Evolutionary conservation across 2,888 invertebrate genomes (phyloP).

Genomic region (Pardosa pseudoannulata): DNA sequence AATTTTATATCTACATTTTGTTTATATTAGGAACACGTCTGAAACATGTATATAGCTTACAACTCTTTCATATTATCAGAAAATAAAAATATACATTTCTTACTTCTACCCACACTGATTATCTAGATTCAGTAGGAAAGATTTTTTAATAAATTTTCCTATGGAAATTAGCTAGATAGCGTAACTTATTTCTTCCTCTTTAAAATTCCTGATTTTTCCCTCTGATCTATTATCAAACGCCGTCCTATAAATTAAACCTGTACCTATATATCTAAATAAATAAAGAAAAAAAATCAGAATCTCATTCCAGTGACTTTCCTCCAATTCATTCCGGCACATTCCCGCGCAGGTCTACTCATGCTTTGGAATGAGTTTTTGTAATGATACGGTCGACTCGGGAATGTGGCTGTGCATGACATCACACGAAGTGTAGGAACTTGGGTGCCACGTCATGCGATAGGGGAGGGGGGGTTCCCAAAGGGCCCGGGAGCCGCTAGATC

Average conservation of each 20-base stretch:
- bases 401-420: constrained; percentile 39
- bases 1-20: no score
- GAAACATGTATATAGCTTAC: no score
- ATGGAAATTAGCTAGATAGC: no score
- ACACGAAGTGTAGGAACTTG: constrained; percentile 21
- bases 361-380: constrained; percentile 31
- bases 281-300: neutral
- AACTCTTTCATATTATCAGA: no score
- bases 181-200: neutral
- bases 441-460: constrained; percentile 45
- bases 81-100: no score
- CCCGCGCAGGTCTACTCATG: constrained; percentile 33
- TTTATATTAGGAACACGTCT: no score
- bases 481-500: neutral
- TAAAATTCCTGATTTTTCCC: neutral
- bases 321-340: constrained; percentile 21
- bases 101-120: no score
- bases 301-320: constrained; percentile 8
- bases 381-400: constrained; percentile 29
- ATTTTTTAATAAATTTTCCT: no score
- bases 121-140: no score
- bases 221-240: neutral
- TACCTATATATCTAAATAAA: neutral
- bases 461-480: constrained; percentile 28
- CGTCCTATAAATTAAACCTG: neutral